Base-by-base conservation (phyloP, 2,888 invertebrate species). In the Synanthedon formicaeformis region DNA sequence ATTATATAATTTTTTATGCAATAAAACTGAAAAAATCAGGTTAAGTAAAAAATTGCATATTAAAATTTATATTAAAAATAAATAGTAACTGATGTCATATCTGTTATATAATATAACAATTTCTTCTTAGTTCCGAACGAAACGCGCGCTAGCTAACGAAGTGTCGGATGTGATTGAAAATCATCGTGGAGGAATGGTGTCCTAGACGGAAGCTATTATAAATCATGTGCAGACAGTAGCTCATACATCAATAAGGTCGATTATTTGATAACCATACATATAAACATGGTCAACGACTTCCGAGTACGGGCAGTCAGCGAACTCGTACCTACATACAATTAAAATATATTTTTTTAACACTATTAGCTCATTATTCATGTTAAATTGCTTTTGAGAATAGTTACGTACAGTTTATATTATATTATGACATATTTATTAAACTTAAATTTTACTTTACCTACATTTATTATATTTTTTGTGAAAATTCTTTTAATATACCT, bases 161-260 rank as follows among this genome's bases (percentile, higher is more conserved):
- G 77, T 85, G 73, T 82, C 83, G 76, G 77, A 81, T 85, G 76
- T 86, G 86, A 86, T 87, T 86, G 86, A 84, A 85, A 87, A 85
- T 86, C 85, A 85, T 83, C 81, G 76, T 71, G 69, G 73, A 81
- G 82, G 74, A 80, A 83, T 78, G 78, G 75, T 86, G 85, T 87
- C 84, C 81, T 83, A 83, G 75, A 78, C 86, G 82, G 85, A 83
- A 86, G 84, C 79, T 71, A 78, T 77, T 81, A 87, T 87, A 80
- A 86, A 87, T 86, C 86, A 86, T 78, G 63, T 60, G 57, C 60
- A 61, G 81, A 83, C 86, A 77, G 86, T 80, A 81, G 82, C 81
- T 67, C 75, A 83, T 84, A 78, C 84, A 84, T 86, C 86, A 84
- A 82, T 82, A 79, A 75, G 76, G 77, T 80, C 78, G 83, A 84